These are phyloP conservation scores for Fukomys damarensis DNA, from an alignment of 2,113 vertebrate species.

Conservation along the genomic window DNA sequence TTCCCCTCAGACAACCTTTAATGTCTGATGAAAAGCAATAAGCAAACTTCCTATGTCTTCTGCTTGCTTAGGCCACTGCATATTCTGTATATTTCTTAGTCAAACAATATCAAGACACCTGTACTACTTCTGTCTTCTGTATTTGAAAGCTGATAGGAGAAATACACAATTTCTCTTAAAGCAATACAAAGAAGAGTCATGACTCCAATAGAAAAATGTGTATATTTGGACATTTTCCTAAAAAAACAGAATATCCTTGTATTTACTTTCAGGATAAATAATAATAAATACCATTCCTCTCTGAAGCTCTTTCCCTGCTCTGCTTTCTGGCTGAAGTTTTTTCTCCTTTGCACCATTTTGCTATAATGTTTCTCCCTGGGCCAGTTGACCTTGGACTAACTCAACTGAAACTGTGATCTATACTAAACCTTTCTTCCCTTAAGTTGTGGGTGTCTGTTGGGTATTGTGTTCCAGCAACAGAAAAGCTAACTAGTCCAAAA, in stretches of 20 bases:
- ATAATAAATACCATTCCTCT: not conserved
- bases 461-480: not conserved
- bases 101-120: not conserved
- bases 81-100: not conserved
- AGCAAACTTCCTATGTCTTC: constrained; percentile 11
- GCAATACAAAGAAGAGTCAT: not conserved
- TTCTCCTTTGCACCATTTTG: not conserved
- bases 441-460: not conserved
- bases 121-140: not conserved
- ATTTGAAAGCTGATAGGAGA: constrained; percentile 1
- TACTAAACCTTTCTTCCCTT: not conserved
- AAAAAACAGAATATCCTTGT: not conserved
- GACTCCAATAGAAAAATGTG: not conserved
- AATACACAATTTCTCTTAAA: not conserved
- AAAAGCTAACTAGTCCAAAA: not conserved
- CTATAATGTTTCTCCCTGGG: not conserved
- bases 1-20: constrained; percentile 74
- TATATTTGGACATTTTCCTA: not conserved
- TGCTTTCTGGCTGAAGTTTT: not conserved
- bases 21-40: constrained; percentile 64
- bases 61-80: not conserved
- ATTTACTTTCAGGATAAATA: not conserved
- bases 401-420: not conserved
- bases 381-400: not conserved
- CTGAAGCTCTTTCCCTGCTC: not conserved